Conservation (phyloP, 2,888 invertebrate species). For the Tenthredo notha region DNA sequence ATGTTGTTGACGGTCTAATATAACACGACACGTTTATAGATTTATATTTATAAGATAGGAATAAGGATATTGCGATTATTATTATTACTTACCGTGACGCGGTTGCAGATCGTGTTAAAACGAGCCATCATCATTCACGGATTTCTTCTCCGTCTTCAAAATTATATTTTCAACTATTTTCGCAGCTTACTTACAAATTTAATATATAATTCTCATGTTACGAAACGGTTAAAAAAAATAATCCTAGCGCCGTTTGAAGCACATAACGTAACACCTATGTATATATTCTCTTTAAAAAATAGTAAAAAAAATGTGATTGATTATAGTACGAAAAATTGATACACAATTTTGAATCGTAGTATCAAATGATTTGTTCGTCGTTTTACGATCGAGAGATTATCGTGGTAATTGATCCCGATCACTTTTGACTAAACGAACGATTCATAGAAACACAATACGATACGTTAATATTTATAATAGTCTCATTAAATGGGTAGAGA, state of each 20-base stretch:
- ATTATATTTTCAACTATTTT: neutral
- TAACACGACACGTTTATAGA: neutral
- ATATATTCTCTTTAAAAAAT: constrained; percentile 19
- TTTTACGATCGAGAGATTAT: neutral
- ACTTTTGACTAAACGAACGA: neutral
- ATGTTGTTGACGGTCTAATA: neutral
- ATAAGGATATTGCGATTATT: neutral
- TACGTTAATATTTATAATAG: neutral
- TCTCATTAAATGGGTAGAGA: neutral
- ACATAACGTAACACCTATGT: neutral
- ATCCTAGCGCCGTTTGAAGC: neutral
- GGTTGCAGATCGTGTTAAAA: neutral
- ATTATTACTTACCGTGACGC: constrained; percentile 27
- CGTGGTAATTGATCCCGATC: neutral
- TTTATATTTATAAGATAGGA: neutral
- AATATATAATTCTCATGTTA: neutral
- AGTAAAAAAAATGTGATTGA: neutral
- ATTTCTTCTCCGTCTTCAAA: neutral
- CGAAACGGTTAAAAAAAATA: neutral
- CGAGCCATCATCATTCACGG: constrained; percentile 19
- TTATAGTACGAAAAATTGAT: neutral
- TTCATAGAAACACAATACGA: neutral
- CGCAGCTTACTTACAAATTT: neutral
- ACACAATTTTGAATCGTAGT: neutral
- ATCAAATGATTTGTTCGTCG: neutral